Evolutionary conservation across 2,797 vertebrate species (phyloP).

Genomic region (Rhincodon typus): DNA sequence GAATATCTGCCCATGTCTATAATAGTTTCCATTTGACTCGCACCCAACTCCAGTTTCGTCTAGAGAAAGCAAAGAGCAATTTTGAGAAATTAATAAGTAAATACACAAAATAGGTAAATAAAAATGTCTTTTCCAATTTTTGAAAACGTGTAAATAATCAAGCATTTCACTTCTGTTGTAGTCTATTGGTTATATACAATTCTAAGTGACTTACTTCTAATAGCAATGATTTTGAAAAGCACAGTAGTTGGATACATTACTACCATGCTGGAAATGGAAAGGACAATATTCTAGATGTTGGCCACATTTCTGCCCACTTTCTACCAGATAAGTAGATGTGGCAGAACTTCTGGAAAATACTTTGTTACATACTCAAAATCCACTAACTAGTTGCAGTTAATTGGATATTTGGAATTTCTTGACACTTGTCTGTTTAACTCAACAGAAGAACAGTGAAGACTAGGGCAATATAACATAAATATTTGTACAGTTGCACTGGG

Average conservation of each 20-base stretch:
- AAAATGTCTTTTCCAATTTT: neutral
- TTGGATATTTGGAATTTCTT: neutral
- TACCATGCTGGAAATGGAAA: neutral
- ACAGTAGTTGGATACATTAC: neutral
- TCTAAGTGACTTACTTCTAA: neutral
- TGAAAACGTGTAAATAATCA: neutral
- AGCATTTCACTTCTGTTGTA: neutral
- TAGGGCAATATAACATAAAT: neutral
- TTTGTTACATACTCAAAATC: neutral
- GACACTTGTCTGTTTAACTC: neutral
- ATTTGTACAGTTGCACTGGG: neutral
- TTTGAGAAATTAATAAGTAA: slow-evolving; percentile 39
- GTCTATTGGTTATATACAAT: neutral
- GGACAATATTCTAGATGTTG: neutral
- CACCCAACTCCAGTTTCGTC: slow-evolving; percentile 88
- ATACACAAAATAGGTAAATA: neutral
- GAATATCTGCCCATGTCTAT: slow-evolving; percentile 81
- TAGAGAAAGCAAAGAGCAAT: slow-evolving; percentile 51
- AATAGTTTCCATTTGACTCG: slow-evolving; percentile 76
- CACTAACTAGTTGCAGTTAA: neutral
- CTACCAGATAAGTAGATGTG: neutral
- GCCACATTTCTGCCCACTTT: neutral
- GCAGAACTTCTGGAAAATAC: neutral
- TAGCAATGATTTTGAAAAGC: neutral
- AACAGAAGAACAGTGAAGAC: neutral